Conservation (phyloP, 1,140 invertebrate genomes). For the Pseudomyrmex pallidus region DNA sequence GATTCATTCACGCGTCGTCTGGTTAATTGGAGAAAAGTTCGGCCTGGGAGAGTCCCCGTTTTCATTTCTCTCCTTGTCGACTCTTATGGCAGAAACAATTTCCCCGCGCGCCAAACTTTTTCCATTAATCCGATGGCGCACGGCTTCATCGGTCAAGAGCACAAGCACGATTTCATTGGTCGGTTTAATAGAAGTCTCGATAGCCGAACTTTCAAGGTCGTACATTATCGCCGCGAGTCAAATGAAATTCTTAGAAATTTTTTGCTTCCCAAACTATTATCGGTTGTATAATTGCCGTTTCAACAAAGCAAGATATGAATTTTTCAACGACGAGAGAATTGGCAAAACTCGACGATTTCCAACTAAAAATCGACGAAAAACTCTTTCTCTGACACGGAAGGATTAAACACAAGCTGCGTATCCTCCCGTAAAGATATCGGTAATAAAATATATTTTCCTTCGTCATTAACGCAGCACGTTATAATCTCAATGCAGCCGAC, state of each 20-base stretch:
- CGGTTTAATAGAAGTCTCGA: conserved; percentile 27
- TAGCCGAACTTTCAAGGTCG: conserved; percentile 14
- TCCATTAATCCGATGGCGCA: conserved; percentile 40
- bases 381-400: not conserved
- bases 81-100: conserved; percentile 50
- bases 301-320: not conserved
- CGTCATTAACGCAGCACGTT: not conserved
- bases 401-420: not conserved
- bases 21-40: conserved; percentile 28
- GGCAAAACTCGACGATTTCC: too few relatives aligned
- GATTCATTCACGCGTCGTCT: not conserved
- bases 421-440: not conserved
- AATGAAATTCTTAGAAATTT: conserved; percentile 14
- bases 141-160: conserved; percentile 39
- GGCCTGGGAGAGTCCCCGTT: not conserved
- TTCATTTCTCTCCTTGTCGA: conserved; percentile 27
- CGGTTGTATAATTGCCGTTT: not conserved
- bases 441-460: not conserved
- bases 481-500: not conserved
- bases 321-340: too few relatives aligned
- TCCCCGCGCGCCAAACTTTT: conserved; percentile 30
- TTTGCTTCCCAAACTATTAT: not conserved
- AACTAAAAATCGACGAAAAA: not conserved
- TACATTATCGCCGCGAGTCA: not conserved
- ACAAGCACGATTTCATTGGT: not conserved